Base-by-base conservation (phyloP, 30 jellyfish, hydroid and myxozoan genomes). In the Hydractinia symbiolongicarpus region DNA sequence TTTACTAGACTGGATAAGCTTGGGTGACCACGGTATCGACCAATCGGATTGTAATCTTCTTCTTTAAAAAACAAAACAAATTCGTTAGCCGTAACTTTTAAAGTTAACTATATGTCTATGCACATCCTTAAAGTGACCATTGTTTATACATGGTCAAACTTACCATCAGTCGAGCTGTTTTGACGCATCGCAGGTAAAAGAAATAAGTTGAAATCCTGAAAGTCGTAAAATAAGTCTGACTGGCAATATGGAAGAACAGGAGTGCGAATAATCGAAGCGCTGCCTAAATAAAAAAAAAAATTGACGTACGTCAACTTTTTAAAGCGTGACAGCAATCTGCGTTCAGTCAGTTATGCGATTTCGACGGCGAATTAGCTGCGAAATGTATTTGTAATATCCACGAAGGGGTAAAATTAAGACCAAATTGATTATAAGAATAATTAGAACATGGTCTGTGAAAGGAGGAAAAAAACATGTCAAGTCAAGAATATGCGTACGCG, bases 11-110 rank as follows among this genome's bases (percentile, higher is more conserved):
- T 53, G 5, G 79, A 53, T 56, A 71, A 82, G 71, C 86, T 77
- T 6, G 96, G 96, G 73, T 77, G 93, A 60, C 96, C 96, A 66
- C 54, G 89, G 54, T 82, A 88, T 60, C 66, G 70, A 5, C 90
- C 53, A 0, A 81, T 20, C 53, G 64, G 82, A 9, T 40, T 66
- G 7, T 4, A 52, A 75, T 44, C 66, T 20, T 72, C 88, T 79
- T 78, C 76, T 52, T 40, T 83, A 61, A 50, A 54, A 6, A 69
- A 6, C 19, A 64, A 4, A 64, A 64, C 17, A 64, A 44, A 64
- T 6, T 51, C 69, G 19, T 13, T 3, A 16, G 44, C 44, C 19
- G 69, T 58, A 58, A 11, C 69, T 58, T 13, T 16, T 1, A 16
- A 58, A 58, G 3, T 58, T 58, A 11, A 58, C 69, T 58, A 16